Percentiles rank a stretch among this genome's conserved stretches.
Conservation (phyloP, 1,140 invertebrate species). For the Pogonomyrmex barbatus region DNA sequence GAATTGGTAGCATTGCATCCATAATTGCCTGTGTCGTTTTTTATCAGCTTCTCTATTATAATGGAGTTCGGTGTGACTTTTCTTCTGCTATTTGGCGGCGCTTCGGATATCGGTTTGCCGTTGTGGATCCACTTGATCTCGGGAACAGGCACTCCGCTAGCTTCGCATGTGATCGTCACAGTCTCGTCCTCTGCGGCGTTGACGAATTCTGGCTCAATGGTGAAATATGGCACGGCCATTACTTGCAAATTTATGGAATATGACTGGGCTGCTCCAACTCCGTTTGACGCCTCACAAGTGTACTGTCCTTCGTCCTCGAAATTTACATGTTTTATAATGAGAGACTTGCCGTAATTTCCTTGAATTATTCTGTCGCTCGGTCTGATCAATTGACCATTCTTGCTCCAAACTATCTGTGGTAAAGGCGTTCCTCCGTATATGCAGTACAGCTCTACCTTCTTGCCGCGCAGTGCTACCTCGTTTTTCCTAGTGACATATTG, state of each 20-base stretch:
- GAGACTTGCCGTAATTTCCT: constrained; percentile 96
- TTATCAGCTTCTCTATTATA: constrained; percentile 92
- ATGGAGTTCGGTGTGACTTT: constrained; percentile 91
- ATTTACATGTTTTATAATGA: constrained; percentile 94
- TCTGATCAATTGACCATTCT: constrained; percentile 90
- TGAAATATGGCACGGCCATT: constrained; percentile 96
- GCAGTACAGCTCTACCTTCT: constrained; percentile 93
- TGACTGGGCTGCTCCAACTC: constrained; percentile 93
- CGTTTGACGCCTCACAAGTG: constrained; percentile 96
- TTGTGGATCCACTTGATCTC: constrained; percentile 99
- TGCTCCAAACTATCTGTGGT: constrained; percentile 94
- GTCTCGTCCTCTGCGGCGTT: constrained; percentile 97
- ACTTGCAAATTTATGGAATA: constrained; percentile 94
- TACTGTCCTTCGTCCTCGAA: constrained; percentile 95
- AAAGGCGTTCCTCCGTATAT: constrained; percentile 96
- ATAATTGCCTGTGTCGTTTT: constrained; percentile 98
- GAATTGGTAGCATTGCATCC: constrained; percentile 99
- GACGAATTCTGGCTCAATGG: constrained; percentile 94
- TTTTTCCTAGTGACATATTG: constrained; percentile 95
- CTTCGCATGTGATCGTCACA: constrained; percentile 94
- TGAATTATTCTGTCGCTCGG: constrained; percentile 92
- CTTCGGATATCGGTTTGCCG: constrained; percentile 94
- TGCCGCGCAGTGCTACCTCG: constrained; percentile 93
- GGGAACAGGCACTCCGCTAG: constrained; percentile 95
- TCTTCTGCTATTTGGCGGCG: constrained; percentile 91